These are phyloP conservation scores for Rhagium mordax DNA, from an alignment of 2,888 invertebrate species.

Conservation along the genomic window DNA sequence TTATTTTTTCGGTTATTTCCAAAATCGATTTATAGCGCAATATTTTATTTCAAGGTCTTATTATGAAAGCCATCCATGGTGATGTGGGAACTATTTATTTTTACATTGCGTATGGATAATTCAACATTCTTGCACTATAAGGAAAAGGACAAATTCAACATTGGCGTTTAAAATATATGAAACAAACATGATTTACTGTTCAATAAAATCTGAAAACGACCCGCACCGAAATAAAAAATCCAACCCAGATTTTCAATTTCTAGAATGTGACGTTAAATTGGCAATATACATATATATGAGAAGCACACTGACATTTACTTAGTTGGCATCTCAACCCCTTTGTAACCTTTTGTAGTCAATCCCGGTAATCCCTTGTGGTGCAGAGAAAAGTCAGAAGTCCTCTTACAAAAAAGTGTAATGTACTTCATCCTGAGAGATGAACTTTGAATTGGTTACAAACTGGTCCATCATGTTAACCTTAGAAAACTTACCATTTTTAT, in stretches of 20 bases:
- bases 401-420: neutral
- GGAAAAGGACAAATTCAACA: no score
- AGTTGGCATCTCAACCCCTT: constrained; percentile 1
- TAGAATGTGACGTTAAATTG: neutral
- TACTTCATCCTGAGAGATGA: neutral
- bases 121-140: no score
- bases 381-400: neutral
- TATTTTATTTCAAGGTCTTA: no score
- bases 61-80: no score
- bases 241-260: neutral
- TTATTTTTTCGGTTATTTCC: no score
- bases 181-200: no score
- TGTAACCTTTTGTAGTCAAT: constrained; percentile 4
- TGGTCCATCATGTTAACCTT: neutral
- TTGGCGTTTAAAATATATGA: no score
- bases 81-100: no score
- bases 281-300: neutral
- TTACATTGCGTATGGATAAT: no score
- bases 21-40: no score
- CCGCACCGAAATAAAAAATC: neutral
- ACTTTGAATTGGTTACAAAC: neutral
- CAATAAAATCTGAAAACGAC: no score
- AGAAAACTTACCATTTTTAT: neutral
- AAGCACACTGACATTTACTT: neutral
- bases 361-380: neutral